These are phyloP conservation scores for Labeo calbasu DNA, from an alignment of 2,797 vertebrate genomes.

Conservation along the genomic window DNA sequence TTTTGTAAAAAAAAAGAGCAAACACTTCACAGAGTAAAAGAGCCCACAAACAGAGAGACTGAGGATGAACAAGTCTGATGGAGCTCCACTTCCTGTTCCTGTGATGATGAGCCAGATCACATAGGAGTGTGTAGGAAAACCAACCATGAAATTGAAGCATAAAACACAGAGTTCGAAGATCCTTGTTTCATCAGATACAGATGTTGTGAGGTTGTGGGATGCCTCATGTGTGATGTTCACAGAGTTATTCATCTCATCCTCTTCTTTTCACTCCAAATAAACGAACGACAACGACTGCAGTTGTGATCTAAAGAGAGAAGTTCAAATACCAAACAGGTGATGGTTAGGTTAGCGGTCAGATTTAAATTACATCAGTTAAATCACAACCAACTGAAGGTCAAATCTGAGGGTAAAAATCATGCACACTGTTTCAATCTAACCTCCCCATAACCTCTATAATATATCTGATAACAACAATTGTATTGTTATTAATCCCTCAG, in stretches of 20 bases:
- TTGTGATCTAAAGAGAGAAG: neutral
- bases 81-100: neutral
- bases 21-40: neutral
- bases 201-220: neutral
- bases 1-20: neutral
- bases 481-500: too few relatives aligned
- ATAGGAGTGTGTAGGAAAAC: too few relatives aligned
- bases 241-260: neutral
- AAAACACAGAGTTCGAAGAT: neutral
- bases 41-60: neutral
- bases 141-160: neutral
- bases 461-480: neutral
- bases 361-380: too few relatives aligned
- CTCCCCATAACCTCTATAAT: neutral
- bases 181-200: neutral
- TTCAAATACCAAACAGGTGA: neutral
- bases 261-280: neutral
- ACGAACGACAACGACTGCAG: neutral
- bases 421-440: neutral
- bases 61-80: neutral
- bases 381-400: neutral
- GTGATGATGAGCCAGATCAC: neutral
- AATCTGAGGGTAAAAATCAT: neutral
- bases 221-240: neutral
- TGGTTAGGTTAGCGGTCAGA: too few relatives aligned